These are phyloP conservation scores for Dicranocentrus wangi DNA, from an alignment of 2,888 invertebrate species.

Conservation along the genomic window DNA sequence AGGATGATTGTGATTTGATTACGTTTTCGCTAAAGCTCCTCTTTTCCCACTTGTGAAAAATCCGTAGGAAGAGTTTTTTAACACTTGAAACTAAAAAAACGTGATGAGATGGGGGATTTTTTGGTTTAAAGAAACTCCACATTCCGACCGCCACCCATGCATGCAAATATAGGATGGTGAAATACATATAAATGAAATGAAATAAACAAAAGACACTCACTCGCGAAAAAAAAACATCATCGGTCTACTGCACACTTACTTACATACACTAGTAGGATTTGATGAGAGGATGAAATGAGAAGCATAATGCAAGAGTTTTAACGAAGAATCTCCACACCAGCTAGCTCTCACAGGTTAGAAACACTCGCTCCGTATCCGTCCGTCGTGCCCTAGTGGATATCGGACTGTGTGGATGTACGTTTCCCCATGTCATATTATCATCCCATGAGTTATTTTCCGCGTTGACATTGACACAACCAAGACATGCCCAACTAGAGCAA, in stretches of 20 bases:
- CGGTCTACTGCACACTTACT: not conserved
- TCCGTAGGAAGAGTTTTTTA: not conserved
- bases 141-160: slow-evolving; percentile 3
- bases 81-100: not conserved
- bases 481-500: slow-evolving; percentile 19
- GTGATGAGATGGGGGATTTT: not conserved
- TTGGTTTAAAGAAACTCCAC: not conserved
- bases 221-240: not conserved
- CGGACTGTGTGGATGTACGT: slow-evolving; percentile 13
- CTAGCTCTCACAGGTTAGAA: not conserved
- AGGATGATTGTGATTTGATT: slow-evolving; percentile 2
- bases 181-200: slow-evolving; percentile 35
- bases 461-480: slow-evolving; percentile 41
- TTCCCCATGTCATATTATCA: slow-evolving; percentile 18
- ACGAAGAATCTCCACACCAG: not conserved
- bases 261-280: not conserved
- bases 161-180: slow-evolving; percentile 24
- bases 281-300: no score
- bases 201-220: slow-evolving; percentile 39
- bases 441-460: slow-evolving; percentile 12
- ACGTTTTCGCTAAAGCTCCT: not conserved
- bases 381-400: no score
- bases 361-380: not conserved
- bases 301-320: no score
- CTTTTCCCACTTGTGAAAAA: no score